Conservation (phyloP, 2,113 vertebrate species). For the Poicephalus gulielmi region DNA sequence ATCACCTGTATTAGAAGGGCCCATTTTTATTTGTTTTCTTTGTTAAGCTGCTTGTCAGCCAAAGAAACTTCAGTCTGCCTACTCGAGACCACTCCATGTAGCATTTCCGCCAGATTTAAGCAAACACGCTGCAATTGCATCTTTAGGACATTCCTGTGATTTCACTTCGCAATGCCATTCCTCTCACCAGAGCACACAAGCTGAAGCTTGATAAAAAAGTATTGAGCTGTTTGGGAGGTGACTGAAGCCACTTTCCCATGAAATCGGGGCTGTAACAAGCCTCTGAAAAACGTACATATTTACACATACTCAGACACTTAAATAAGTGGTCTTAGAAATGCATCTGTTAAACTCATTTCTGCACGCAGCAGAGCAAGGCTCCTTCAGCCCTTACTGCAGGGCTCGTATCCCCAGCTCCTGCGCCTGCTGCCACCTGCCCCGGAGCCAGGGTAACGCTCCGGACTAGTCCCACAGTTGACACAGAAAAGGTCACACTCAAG, state of each 20-base stretch:
- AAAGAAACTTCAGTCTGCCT: neutral
- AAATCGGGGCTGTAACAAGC: accelerated
- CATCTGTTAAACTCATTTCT: neutral
- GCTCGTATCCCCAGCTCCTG: accelerated
- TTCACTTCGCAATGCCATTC: neutral
- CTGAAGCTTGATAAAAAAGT: accelerated
- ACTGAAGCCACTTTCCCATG: neutral
- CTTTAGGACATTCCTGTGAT: accelerated
- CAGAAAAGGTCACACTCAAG: accelerated
- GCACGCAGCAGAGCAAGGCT: accelerated
- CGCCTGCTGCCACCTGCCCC: neutral
- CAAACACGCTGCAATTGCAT: accelerated
- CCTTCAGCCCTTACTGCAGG: neutral
- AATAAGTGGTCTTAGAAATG: accelerated
- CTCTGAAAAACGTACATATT: neutral
- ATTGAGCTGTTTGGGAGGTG: accelerated
- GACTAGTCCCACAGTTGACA: neutral
- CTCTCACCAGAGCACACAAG: neutral
- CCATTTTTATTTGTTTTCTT: neutral
- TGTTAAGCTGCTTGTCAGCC: neutral
- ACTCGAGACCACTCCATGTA: accelerated
- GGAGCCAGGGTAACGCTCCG: neutral
- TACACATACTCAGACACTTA: no score
- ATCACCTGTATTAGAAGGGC: neutral
- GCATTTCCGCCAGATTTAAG: neutral